phyloP scores from a whole-genome alignment of 2,888 invertebrate species.

The Malthinus seriepunctatus region DNA sequence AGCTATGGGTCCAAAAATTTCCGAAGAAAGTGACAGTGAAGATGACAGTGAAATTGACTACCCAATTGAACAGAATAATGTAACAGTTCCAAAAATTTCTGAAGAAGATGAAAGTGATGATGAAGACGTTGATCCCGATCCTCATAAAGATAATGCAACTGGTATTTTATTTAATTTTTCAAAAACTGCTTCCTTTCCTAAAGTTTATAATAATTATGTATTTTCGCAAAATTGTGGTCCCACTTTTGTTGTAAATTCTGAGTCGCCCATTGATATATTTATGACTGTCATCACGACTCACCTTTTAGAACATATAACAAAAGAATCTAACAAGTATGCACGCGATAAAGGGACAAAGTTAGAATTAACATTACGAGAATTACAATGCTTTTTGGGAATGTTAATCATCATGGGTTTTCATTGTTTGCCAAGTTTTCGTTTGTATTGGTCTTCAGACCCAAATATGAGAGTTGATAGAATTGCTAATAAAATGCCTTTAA shows the following conservation, averaged over 20 bases:
- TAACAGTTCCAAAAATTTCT: too few relatives aligned
- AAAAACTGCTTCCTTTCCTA: background rate
- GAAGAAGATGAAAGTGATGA: background rate
- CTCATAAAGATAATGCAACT: background rate
- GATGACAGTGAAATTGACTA: too few relatives aligned
- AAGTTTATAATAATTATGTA: background rate
- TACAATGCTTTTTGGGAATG: background rate
- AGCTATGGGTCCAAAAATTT: too few relatives aligned
- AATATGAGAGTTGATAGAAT: background rate
- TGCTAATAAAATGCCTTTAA: too few relatives aligned
- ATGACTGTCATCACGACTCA: background rate
- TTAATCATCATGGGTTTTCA: slow-evolving; percentile 1
- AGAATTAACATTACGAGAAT: background rate
- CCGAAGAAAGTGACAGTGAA: too few relatives aligned
- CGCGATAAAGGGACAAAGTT: background rate
- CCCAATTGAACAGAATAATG: too few relatives aligned
- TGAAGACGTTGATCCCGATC: background rate
- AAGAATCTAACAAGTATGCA: background rate
- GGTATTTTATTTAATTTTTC: background rate
- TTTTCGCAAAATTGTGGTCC: too few relatives aligned
- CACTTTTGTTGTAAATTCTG: too few relatives aligned
- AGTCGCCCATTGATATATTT: background rate
- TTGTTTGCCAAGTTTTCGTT: background rate
- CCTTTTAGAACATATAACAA: background rate
- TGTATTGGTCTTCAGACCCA: background rate